Conservation (phyloP, 2,797 vertebrate species). For the Enteromius thamalakanensis region DNA sequence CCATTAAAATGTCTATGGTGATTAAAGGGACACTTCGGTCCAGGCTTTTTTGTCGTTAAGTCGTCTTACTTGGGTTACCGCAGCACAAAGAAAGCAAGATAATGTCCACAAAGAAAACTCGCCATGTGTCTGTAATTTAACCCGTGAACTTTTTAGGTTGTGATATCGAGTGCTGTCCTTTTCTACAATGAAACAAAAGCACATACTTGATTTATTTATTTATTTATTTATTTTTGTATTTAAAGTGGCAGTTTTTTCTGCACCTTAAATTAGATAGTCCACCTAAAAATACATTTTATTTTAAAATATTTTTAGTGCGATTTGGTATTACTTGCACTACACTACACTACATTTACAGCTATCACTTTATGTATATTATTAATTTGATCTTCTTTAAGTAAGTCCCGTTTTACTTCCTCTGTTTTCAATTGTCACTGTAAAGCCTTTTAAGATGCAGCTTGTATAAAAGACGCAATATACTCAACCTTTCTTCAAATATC, state of each 20-base stretch:
- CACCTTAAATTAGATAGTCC: too few species aligned
- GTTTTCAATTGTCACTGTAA: not conserved
- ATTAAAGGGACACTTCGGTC: conserved; percentile 56
- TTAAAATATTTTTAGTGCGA: not conserved
- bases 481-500: not conserved
- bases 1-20: conserved; percentile 58
- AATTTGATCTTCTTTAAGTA: not conserved
- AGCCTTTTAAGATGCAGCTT: not conserved
- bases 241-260: not conserved
- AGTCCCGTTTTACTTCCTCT: not conserved
- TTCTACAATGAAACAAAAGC: not conserved
- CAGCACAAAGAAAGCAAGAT: conserved; percentile 46
- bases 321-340: not conserved
- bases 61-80: conserved; percentile 58
- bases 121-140: conserved; percentile 45
- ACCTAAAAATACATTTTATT: not conserved
- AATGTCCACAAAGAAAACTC: conserved; percentile 33
- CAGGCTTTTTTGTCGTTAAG: conserved; percentile 59
- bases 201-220: not conserved
- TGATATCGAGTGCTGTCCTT: conserved; percentile 32
- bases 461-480: not conserved
- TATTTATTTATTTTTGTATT: not conserved
- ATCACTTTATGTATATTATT: not conserved
- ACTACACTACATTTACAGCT: not conserved
- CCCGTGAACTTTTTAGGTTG: conserved; percentile 28